These are phyloP conservation scores for Ectemnius lituratus DNA, from an alignment of 2,888 invertebrate species.

Conservation along the genomic window DNA sequence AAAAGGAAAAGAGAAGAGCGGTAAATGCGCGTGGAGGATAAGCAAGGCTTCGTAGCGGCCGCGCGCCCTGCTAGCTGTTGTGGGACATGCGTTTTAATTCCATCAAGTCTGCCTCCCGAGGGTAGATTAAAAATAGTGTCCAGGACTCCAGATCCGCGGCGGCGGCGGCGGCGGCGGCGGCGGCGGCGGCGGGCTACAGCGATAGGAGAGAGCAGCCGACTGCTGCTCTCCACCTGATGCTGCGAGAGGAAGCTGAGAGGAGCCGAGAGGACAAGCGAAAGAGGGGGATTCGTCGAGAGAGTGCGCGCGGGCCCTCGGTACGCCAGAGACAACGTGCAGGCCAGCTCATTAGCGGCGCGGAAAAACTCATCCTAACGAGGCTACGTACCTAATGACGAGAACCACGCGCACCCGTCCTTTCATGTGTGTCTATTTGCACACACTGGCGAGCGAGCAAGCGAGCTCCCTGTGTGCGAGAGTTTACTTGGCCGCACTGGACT, in stretches of 20 bases:
- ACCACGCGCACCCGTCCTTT: slow-evolving; percentile 56
- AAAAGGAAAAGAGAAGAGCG: slow-evolving; percentile 55
- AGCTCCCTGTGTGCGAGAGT: not conserved
- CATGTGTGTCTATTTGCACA: slow-evolving; percentile 44
- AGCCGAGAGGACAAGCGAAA: no score
- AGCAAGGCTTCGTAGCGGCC: slow-evolving; percentile 45
- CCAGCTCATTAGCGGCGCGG: slow-evolving; percentile 68
- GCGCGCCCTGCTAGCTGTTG: slow-evolving; percentile 8
- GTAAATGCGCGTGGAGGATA: slow-evolving; percentile 28
- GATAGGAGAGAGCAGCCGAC: slow-evolving; percentile 33
- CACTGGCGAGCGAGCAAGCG: not conserved
- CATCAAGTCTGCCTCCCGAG: slow-evolving; percentile 55
- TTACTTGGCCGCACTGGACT: not conserved
- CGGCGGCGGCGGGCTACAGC: slow-evolving; percentile 35
- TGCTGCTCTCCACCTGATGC: slow-evolving; percentile 46
- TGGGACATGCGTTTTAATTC: slow-evolving; percentile 61
- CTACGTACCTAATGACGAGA: slow-evolving; percentile 72
- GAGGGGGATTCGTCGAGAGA: not conserved
- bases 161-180: no score
- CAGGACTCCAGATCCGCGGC: slow-evolving; percentile 55
- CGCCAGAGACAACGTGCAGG: slow-evolving; percentile 60
- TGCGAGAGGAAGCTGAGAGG: not conserved
- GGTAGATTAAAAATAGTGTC: slow-evolving; percentile 66
- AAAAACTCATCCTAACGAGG: slow-evolving; percentile 71
- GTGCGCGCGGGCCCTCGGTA: slow-evolving; percentile 45